phyloP scores from a whole-genome alignment of 2,888 invertebrate species.

The Scaptodrosophila latifasciaeformis region DNA sequence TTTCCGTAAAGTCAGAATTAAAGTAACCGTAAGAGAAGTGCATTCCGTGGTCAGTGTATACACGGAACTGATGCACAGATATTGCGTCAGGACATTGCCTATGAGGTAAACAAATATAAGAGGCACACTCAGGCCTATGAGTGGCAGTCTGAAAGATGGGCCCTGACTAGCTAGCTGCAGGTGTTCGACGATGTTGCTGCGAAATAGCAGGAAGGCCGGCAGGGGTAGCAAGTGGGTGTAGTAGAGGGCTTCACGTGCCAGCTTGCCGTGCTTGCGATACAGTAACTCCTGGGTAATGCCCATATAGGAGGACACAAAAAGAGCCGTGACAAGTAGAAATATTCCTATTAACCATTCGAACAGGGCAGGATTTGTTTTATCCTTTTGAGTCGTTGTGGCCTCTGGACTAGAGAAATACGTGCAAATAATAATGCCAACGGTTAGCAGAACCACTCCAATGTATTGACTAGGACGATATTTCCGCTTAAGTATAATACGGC shows the following conservation, averaged over 20 bases:
- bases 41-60: slow-evolving; percentile 94
- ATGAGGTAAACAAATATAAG: slow-evolving; percentile 77
- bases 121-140: slow-evolving; percentile 36
- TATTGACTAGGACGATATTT: slow-evolving; percentile 88
- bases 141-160: slow-evolving; percentile 22
- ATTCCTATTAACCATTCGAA: slow-evolving; percentile 82
- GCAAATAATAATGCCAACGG: slow-evolving; percentile 90
- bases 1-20: slow-evolving; percentile 95
- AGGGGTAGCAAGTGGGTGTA: slow-evolving; percentile 92
- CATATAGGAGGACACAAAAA: slow-evolving; percentile 94
- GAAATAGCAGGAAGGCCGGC: slow-evolving; percentile 88
- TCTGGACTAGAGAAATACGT: slow-evolving; percentile 77
- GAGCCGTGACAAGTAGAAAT: slow-evolving; percentile 85
- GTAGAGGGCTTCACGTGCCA: slow-evolving; percentile 89
- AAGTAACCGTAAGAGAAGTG: slow-evolving; percentile 92
- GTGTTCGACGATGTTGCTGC: slow-evolving; percentile 85
- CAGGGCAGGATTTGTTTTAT: slow-evolving; percentile 1
- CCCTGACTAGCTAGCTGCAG: slow-evolving; percentile 35
- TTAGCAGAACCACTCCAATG: slow-evolving; percentile 92
- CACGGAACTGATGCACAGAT: slow-evolving; percentile 93
- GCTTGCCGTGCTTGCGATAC: slow-evolving; percentile 88
- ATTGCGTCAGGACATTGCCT: slow-evolving; percentile 91
- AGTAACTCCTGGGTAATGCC: slow-evolving; percentile 93
- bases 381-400: background rate
- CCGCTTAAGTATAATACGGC: slow-evolving; percentile 88